These are phyloP conservation scores for Tanypteryx hageni DNA, from an alignment of 2,888 invertebrate genomes.

Conservation along the genomic window DNA sequence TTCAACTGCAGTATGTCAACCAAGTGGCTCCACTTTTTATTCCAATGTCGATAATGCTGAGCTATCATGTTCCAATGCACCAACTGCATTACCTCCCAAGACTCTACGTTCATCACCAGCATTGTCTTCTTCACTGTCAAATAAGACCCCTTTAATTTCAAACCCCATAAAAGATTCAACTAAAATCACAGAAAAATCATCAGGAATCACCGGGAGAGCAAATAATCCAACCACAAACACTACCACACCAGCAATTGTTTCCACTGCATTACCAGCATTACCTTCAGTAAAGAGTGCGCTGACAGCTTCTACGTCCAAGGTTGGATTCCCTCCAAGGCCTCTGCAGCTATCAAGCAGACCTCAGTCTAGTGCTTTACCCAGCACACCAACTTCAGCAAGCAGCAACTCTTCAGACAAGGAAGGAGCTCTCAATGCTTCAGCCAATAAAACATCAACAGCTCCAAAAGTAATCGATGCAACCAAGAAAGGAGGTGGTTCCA, in stretches of 20 bases:
- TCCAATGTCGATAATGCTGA: slow-evolving; percentile 30
- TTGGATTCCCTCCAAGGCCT: slow-evolving; percentile 34
- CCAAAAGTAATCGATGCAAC: slow-evolving; percentile 38
- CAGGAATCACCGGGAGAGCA: slow-evolving; percentile 20
- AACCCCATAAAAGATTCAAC: slow-evolving; percentile 44
- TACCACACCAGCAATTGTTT: background rate
- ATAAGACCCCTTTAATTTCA: slow-evolving; percentile 27
- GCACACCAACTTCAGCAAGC: background rate
- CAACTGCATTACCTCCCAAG: slow-evolving; percentile 42
- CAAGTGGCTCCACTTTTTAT: slow-evolving; percentile 53
- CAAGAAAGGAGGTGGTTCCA: background rate
- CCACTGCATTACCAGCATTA: slow-evolving; percentile 41
- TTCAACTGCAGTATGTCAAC: slow-evolving; percentile 7
- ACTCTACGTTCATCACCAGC: slow-evolving; percentile 54
- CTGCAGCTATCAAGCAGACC: slow-evolving; percentile 14
- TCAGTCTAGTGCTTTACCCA: background rate
- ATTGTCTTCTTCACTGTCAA: slow-evolving; percentile 16
- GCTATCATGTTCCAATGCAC: background rate
- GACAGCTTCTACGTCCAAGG: background rate
- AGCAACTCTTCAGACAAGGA: background rate
- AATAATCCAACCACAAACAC: slow-evolving; percentile 2
- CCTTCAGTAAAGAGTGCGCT: background rate
- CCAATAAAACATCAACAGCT: slow-evolving; percentile 7
- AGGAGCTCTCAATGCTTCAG: background rate
- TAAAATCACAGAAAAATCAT: slow-evolving; percentile 59